Conservation (phyloP, 2,888 invertebrate species). For the Aporophyla lueneburgensis region DNA sequence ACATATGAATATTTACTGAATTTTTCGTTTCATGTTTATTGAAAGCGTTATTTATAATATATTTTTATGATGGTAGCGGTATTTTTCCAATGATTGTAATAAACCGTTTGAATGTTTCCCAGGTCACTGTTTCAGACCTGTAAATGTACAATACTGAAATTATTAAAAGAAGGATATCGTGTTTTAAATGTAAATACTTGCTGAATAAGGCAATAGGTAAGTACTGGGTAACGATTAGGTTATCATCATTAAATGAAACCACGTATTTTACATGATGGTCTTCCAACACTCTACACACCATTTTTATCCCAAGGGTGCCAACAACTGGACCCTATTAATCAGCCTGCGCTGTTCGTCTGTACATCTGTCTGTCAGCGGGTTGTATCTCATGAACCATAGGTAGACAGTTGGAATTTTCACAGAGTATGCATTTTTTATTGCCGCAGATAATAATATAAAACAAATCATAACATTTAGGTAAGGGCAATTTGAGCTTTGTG, state of each 20-base stretch:
- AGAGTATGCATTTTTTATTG: too few relatives aligned
- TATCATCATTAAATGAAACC: not conserved
- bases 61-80: not conserved
- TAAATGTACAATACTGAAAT: not conserved
- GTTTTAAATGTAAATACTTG: not conserved
- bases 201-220: not conserved
- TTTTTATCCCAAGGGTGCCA: too few relatives aligned
- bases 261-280: not conserved
- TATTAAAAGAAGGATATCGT: not conserved
- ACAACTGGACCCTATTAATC: too few relatives aligned
- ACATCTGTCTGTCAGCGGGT: too few relatives aligned
- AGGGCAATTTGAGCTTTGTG: too few relatives aligned
- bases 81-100: constrained; percentile 8
- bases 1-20: not conserved
- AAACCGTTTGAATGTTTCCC: too few relatives aligned
- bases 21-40: constrained; percentile 23
- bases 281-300: too few relatives aligned
- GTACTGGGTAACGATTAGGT: not conserved
- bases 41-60: not conserved
- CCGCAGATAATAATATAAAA: too few relatives aligned
- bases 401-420: too few relatives aligned
- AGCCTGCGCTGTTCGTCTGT: too few relatives aligned
- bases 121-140: not conserved
- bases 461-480: too few relatives aligned
- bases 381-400: too few relatives aligned